Conservation (phyloP, 2,888 invertebrate species). For the Morinoia aosen region DNA sequence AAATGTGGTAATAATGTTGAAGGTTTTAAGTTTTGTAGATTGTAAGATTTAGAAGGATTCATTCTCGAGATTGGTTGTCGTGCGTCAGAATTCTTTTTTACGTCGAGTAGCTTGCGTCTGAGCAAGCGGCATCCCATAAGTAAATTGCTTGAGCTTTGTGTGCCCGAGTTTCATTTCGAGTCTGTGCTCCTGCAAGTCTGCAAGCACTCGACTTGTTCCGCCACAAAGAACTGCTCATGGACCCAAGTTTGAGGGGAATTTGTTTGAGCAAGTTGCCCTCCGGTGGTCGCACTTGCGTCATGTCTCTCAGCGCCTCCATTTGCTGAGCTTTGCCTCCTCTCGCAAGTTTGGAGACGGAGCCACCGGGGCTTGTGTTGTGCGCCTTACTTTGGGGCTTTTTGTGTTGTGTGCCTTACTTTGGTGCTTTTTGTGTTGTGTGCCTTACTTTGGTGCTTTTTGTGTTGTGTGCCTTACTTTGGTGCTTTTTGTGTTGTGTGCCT, state of each 20-base stretch:
- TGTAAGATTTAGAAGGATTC: background rate
- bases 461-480: too few species aligned
- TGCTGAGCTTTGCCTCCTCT: background rate
- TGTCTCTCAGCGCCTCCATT: conserved; percentile 34
- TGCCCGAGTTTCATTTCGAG: background rate
- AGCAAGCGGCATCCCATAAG: background rate
- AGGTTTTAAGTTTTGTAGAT: background rate
- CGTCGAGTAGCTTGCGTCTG: background rate
- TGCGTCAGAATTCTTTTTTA: background rate
- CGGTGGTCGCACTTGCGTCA: background rate
- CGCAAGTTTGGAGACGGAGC: background rate
- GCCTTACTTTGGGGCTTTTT: background rate
- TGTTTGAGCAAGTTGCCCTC: conserved; percentile 6
- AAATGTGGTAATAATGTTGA: background rate
- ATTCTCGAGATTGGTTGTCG: background rate
- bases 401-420: background rate
- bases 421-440: too few species aligned
- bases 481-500: too few species aligned
- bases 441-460: too few species aligned
- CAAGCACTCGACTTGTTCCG: conserved; percentile 30
- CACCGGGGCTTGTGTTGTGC: background rate
- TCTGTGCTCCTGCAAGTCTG: background rate
- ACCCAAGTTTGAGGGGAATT: conserved; percentile 18
- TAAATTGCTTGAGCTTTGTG: conserved; percentile 12
- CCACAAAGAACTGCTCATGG: conserved; percentile 29